Evolutionary conservation across 2,797 vertebrate genomes (phyloP).

Genomic region (Pteropus rufus): DNA sequence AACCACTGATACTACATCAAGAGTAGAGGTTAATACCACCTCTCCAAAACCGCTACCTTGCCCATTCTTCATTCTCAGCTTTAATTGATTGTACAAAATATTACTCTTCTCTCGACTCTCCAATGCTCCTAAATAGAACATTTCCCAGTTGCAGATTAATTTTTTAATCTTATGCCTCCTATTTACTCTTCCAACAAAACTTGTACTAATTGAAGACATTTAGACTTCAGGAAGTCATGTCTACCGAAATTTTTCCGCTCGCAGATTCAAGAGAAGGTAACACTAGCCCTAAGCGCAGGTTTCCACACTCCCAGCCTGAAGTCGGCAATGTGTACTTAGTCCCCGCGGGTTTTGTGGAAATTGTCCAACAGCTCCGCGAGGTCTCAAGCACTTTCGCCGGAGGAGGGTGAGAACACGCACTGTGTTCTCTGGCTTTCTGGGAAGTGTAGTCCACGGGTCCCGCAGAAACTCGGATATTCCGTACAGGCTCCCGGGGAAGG

Average conservation of each 20-base stretch:
- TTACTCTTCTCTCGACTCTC: not conserved
- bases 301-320: fast-evolving
- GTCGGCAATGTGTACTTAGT: fast-evolving
- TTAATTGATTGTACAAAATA: not conserved
- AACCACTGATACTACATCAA: not conserved
- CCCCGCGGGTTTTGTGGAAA: not conserved
- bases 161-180: not conserved
- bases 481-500: too few species aligned
- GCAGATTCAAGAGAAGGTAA: not conserved
- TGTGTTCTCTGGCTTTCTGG: not conserved
- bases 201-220: not conserved
- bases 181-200: not conserved
- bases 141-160: not conserved
- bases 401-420: fast-evolving
- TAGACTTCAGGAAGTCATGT: not conserved
- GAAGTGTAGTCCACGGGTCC: not conserved
- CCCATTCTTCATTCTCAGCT: not conserved
- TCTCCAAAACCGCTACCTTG: not conserved
- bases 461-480: fast-evolving
- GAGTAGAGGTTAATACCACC: not conserved
- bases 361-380: fast-evolving
- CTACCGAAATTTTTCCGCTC: not conserved
- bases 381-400: not conserved
- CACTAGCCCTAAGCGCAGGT: too few species aligned
- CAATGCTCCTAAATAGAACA: not conserved